These are phyloP conservation scores for Anaspis maculata DNA, from an alignment of 2,888 invertebrate species.

Conservation along the genomic window DNA sequence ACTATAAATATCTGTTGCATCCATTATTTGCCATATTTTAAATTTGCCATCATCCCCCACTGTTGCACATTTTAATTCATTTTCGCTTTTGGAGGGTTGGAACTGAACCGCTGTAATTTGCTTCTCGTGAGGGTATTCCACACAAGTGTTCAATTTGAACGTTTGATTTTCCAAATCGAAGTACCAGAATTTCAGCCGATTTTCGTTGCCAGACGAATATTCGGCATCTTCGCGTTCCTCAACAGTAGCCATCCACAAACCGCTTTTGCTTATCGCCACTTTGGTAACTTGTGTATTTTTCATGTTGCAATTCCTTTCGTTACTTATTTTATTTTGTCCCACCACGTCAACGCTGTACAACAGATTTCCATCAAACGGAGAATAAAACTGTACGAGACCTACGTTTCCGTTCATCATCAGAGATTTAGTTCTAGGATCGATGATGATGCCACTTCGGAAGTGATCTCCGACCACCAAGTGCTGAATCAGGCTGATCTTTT, in stretches of 20 bases:
- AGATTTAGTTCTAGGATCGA: constrained; percentile 56
- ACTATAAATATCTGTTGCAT: constrained; percentile 49
- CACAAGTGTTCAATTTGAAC: constrained; percentile 62
- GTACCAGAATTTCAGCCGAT: constrained; percentile 69
- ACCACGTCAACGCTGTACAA: constrained; percentile 70
- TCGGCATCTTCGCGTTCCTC: constrained; percentile 54
- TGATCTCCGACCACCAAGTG: constrained; percentile 56
- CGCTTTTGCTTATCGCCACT: constrained; percentile 57
- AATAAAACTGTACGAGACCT: constrained; percentile 70
- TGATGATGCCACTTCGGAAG: constrained; percentile 49
- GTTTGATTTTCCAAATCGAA: constrained; percentile 51
- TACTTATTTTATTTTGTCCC: constrained; percentile 58
- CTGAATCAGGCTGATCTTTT: constrained; percentile 53
- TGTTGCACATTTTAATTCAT: constrained; percentile 51
- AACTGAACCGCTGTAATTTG: constrained; percentile 53
- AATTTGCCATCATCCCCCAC: constrained; percentile 60
- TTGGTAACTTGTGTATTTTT: constrained; percentile 58
- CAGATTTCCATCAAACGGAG: constrained; percentile 53
- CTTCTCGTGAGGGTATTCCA: constrained; percentile 63
- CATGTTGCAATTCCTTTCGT: constrained; percentile 51
- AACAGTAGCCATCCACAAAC: constrained; percentile 66
- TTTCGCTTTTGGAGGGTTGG: constrained; percentile 43
- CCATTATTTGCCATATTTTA: constrained; percentile 60
- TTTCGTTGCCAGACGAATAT: constrained; percentile 48
- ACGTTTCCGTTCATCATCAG: constrained; percentile 64